Percentiles rank a stretch among this genome's conserved stretches.
These are phyloP conservation scores for Chloropsis hardwickii DNA, from an alignment of 2,113 vertebrate genomes.

Conservation along the genomic window DNA sequence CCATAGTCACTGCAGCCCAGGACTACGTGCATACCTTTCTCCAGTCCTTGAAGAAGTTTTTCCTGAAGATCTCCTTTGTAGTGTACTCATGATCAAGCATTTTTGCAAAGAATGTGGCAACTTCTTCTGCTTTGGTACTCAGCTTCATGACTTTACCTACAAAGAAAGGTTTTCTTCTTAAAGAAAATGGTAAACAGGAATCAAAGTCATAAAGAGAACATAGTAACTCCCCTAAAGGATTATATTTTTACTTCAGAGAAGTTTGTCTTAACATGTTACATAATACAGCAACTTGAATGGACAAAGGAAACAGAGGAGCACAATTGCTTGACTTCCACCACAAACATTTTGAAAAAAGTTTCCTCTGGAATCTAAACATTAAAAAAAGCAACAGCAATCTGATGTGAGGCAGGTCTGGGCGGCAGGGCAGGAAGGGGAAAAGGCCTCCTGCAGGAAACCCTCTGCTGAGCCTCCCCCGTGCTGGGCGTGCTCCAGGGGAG, in stretches of 20 bases:
- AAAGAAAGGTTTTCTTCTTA: constrained; percentile 43
- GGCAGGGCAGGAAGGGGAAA: constrained; percentile 31
- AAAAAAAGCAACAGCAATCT: not conserved
- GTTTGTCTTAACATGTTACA: not conserved
- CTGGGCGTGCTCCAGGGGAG: not conserved
- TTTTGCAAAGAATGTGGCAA: constrained; percentile 95
- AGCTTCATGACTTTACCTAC: constrained; percentile 91
- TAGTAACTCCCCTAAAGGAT: not conserved
- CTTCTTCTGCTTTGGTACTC: constrained; percentile 89
- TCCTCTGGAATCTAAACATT: constrained; percentile 19
- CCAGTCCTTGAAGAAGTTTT: constrained; percentile 98
- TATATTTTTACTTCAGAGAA: not conserved
- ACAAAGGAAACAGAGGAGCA: not conserved
- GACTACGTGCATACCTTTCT: constrained; percentile 79
- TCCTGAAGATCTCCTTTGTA: constrained; percentile 95
- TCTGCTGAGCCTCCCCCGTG: not conserved
- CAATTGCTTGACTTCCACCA: not conserved
- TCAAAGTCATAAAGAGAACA: not conserved
- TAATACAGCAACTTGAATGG: not conserved
- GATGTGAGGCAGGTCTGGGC: not conserved
- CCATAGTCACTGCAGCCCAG: not conserved
- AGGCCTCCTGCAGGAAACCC: constrained; percentile 46
- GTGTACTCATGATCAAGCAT: constrained; percentile 99
- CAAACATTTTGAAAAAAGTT: constrained; percentile 18
- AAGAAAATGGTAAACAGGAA: constrained; percentile 3